phyloP scores from a whole-genome alignment of 2,888 invertebrate genomes.

The Melipona beecheii region DNA sequence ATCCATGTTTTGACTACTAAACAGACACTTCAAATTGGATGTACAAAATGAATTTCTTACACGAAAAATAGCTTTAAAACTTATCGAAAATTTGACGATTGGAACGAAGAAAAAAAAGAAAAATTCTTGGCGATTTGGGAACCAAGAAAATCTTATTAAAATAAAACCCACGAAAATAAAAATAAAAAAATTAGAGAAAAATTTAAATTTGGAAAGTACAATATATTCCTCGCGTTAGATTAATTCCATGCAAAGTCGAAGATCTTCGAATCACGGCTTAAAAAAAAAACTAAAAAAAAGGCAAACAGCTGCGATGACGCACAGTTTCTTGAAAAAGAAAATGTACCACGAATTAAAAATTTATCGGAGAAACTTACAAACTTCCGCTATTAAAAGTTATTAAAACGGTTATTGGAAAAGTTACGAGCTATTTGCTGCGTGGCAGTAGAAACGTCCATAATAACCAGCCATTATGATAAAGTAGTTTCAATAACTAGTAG shows the following conservation, averaged over 20 bases:
- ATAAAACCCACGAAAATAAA: not conserved
- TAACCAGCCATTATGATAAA: not conserved
- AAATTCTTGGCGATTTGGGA: too few relatives aligned
- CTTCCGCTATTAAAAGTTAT: not conserved
- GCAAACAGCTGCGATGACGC: not conserved
- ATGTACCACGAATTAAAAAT: not conserved
- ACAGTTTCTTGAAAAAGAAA: not conserved
- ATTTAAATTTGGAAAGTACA: not conserved
- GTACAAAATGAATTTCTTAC: too few relatives aligned
- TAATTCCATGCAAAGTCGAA: not conserved
- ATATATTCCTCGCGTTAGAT: not conserved
- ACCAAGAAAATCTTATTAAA: too few relatives aligned
- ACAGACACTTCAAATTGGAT: too few relatives aligned
- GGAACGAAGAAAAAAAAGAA: not conserved
- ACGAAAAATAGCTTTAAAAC: too few relatives aligned
- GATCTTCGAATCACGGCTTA: not conserved
- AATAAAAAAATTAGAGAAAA: not conserved
- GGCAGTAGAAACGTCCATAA: not conserved
- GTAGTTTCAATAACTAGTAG: not conserved
- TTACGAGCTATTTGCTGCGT: not conserved
- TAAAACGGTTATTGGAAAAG: not conserved
- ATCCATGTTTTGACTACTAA: too few relatives aligned
- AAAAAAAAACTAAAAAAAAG: not conserved
- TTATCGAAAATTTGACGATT: not conserved
- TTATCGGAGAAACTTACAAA: not conserved